phyloP scores from a whole-genome alignment of 35 echinoderm and acorn worm genomes.

The Patiria miniata region DNA sequence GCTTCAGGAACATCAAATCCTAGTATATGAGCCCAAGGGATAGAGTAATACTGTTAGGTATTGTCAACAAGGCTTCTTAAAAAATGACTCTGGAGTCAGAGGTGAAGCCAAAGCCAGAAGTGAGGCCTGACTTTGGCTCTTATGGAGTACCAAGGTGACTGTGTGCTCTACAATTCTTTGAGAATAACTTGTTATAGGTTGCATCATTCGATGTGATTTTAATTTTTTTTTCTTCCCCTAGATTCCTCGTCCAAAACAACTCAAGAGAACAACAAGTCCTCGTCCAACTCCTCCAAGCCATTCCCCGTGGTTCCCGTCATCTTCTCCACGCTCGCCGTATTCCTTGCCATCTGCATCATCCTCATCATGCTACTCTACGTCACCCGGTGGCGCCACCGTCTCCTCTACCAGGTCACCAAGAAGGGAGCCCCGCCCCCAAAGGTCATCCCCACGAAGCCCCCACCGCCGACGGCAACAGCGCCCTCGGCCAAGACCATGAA shows the following conservation, averaged over 20 bases:
- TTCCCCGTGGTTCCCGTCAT: constrained; percentile 47
- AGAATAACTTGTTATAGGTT: no score
- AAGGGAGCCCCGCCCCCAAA: constrained; percentile 44
- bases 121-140: no score
- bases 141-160: no score
- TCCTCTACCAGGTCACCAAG: constrained; percentile 85
- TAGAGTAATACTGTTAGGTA: no score
- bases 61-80: no score
- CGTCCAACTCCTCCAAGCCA: not conserved
- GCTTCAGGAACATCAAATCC: no score
- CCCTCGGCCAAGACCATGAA: constrained; percentile 86
- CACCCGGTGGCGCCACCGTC: constrained; percentile 74
- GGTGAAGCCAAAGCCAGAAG: no score
- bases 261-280: constrained; percentile 14
- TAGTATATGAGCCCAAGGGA: no score
- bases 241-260: constrained; percentile 15
- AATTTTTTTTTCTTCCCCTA: not conserved
- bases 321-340: constrained; percentile 66
- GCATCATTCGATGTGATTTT: no score
- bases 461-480: constrained; percentile 64
- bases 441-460: constrained; percentile 41
- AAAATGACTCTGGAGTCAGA: no score
- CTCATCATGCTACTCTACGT: constrained; percentile 72
- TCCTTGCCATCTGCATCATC: constrained; percentile 75
- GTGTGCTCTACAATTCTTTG: no score